A percentile compares a stretch with the other conserved stretches of the same genome.
Evolutionary conservation across 2,888 invertebrate species (phyloP).

Genomic region (Ochlodes sylvanus): DNA sequence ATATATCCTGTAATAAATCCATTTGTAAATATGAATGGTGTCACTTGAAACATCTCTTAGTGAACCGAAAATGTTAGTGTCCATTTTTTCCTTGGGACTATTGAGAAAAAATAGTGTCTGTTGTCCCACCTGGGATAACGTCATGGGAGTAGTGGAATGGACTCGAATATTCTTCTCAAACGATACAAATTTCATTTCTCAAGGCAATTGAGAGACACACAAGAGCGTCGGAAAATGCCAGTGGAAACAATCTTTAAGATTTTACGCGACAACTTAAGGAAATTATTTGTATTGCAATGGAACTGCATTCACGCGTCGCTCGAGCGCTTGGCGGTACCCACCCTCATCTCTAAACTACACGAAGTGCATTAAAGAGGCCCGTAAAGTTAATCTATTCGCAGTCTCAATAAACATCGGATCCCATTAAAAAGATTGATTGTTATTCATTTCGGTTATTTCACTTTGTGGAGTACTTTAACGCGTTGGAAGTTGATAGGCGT

Average conservation of each 20-base stretch:
- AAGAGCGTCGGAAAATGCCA: background rate
- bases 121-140: no score
- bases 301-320: constrained; percentile 43
- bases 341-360: constrained; percentile 39
- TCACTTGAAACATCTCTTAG: no score
- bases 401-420: constrained; percentile 40
- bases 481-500: constrained; percentile 73
- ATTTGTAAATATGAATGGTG: no score
- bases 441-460: constrained; percentile 61
- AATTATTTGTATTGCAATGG: constrained; percentile 55
- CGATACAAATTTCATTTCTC: background rate
- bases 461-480: constrained; percentile 73
- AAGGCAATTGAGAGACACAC: background rate
- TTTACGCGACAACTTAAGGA: constrained; percentile 63
- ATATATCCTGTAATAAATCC: no score
- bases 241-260: constrained; percentile 40
- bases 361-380: constrained; percentile 44
- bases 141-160: no score
- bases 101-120: no score
- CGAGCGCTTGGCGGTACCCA: constrained; percentile 25
- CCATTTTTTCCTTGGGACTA: no score
- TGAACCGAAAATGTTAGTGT: no score
- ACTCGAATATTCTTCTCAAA: no score
- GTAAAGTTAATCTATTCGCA: constrained; percentile 40
- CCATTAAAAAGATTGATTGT: constrained; percentile 51